Evolutionary conservation across 2,888 invertebrate genomes (phyloP), one percentile per base, ranked within the genome.

Genomic region (Melanchra persicariae): DNA sequence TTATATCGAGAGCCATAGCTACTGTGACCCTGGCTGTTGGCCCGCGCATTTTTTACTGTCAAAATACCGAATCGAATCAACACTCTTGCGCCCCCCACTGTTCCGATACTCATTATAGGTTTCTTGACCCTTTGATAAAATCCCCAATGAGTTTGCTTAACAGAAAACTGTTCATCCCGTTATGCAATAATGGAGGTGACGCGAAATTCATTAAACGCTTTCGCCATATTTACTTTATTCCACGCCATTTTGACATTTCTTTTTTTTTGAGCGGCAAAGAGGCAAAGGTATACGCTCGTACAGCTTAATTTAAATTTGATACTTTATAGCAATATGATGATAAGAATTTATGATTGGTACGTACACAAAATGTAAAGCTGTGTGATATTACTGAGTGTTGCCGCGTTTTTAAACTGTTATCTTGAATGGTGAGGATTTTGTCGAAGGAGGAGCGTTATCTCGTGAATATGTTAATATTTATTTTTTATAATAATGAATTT

Each of bases 261-360:
- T 83, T 74, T 83, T 74, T 70, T 78, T 76, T 62, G 24, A 57
- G 74, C 85, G 81, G 88, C 87, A 67, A 43, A 8, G 37, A 51
- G 30, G 71, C 77, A 84, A 89, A 90, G 88, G 87, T 70, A 51
- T 68, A 60, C 72, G 55, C 69, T 67, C 82, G 59, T 88, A 91
- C 90, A 85, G 89, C 91, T 90, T 89, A 90, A 92, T 92, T 91
- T 88, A 86, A 90, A 90, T 88, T 89, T 86, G 84, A 85, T 88
- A 88, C 85, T 89, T 88, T 88, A 88, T 84, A 84, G 81, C 75
- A 78, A 83, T 86, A 83, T 80, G 83, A 82, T 81, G 77, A 74
- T 83, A 73, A 60, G 71, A 87, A 88, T 88, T 89, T 89, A 90
- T 78, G 69, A 68, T 80, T 80, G 73, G 61, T 69, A 30, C 8